These are phyloP conservation scores for Mus minutoides DNA, from an alignment of 2,797 vertebrate species.

Conservation along the genomic window DNA sequence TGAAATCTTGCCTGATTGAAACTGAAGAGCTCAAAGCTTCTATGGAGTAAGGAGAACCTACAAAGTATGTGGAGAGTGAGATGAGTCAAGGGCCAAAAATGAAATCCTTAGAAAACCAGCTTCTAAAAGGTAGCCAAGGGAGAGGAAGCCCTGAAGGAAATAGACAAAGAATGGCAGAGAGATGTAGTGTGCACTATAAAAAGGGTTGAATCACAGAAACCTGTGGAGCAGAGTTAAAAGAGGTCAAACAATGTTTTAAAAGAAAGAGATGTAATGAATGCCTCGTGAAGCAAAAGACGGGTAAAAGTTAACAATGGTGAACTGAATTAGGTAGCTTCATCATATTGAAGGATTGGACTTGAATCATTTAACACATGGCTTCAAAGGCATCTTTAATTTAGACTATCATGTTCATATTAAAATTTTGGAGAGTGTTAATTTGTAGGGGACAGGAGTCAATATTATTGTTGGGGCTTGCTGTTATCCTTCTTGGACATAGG, in stretches of 20 bases:
- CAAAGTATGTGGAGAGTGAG: not conserved
- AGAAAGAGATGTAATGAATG: slow-evolving; percentile 39
- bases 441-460: not conserved
- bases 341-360: slow-evolving; percentile 19
- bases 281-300: slow-evolving; percentile 39
- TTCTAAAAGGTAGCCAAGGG: slow-evolving; percentile 45
- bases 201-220: slow-evolving; percentile 55
- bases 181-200: slow-evolving; percentile 8
- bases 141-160: slow-evolving; percentile 42
- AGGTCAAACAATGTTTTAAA: slow-evolving; percentile 63
- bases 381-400: not conserved
- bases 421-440: not conserved
- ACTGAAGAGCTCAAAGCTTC: not conserved
- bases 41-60: not conserved
- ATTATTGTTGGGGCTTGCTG: not conserved
- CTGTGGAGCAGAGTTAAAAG: slow-evolving; percentile 37
- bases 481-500: not conserved
- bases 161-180: slow-evolving; percentile 18
- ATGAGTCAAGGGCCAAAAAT: slow-evolving; percentile 30
- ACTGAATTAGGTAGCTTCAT: not conserved
- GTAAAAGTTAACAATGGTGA: slow-evolving; percentile 37
- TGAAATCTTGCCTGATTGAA: not conserved
- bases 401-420: not conserved
- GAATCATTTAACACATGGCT: slow-evolving; percentile 15
- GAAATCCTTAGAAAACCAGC: slow-evolving; percentile 59